Base-by-base conservation (phyloP, 2,888 invertebrate species). In the Scaptomyza flava region DNA sequence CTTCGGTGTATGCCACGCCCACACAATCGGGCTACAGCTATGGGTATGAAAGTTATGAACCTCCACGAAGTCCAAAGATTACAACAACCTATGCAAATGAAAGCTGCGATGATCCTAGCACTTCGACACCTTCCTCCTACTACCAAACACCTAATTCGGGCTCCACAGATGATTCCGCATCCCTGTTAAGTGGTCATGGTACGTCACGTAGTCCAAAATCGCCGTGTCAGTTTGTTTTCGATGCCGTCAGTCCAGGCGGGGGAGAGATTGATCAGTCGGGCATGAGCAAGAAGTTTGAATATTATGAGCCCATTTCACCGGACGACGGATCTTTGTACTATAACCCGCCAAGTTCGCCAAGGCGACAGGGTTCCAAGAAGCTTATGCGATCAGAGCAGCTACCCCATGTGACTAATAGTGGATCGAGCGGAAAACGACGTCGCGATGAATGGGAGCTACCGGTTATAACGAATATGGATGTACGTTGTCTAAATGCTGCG, bases 181-280 rank as follows among this genome's bases (percentile, higher is more conserved):
- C 87, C 31, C 80, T 87, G 61, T 71, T 86, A 8, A 79, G 89
- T 2, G 66, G 79, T 0, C 70, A 70, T 4, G 84, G 51, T 27
- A 38, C 77, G 7, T 74, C 80, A 6, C 87, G 87, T 3, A 94
- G 94, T 68, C 94, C 94, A 0, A 93, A 93, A 76, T 93, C 94
- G 41, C 93, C 94, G 0, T 92, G 94, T 34, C 94, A 94, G 77
- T 94, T 94, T 69, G 93, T 94, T 45, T 94, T 94, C 77, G 93
- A 92, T 74, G 91, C 92, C 5, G 91, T 92, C 17, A 92, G 91
- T 71, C 92, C 91, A 0, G 76, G 78, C n/a, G 50, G 72, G 38
- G 87, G 72, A 43, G 87, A 85, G 41, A 69, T 70, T 56, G 83
- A 82, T 38, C 77, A 77, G 46, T 41, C 66, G 0, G 60, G 79